Conservation (phyloP, 2,888 invertebrate genomes). For the Zonitis immaculata region DNA sequence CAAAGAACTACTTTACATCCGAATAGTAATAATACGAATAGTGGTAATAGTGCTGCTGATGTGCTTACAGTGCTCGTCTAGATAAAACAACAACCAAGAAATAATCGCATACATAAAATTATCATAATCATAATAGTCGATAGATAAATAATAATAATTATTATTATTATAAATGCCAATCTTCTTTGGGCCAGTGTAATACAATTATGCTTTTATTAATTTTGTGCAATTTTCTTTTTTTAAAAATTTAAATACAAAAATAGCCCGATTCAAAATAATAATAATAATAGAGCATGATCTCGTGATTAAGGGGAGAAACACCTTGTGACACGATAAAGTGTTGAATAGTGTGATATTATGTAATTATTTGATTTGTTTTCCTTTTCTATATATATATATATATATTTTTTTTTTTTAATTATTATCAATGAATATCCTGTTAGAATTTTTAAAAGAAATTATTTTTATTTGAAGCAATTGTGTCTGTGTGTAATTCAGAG, state of each 20-base stretch:
- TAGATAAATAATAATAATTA: neutral
- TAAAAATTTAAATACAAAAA: neutral
- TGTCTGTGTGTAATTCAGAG: slow-evolving; percentile 34
- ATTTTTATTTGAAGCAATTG: slow-evolving; percentile 39
- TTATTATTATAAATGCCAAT: neutral
- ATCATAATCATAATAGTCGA: too few species aligned
- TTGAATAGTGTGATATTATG: slow-evolving; percentile 51
- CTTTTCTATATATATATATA: slow-evolving; percentile 39
- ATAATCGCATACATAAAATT: too few species aligned
- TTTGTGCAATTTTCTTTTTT: slow-evolving; percentile 28
- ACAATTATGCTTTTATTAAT: slow-evolving; percentile 10
- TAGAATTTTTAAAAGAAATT: slow-evolving; percentile 41
- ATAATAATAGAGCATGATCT: slow-evolving; percentile 42
- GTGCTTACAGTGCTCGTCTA: slow-evolving; percentile 57
- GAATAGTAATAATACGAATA: slow-evolving; percentile 30
- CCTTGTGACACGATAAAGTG: slow-evolving; percentile 43
- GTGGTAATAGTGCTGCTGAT: slow-evolving; percentile 44
- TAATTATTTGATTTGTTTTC: slow-evolving; percentile 48
- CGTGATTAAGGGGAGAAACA: slow-evolving; percentile 43
- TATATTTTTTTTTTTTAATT: slow-evolving; percentile 41
- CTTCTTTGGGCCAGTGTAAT: slow-evolving; percentile 38
- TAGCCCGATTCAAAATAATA: slow-evolving; percentile 15
- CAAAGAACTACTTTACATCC: slow-evolving; percentile 47
- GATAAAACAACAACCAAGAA: too few species aligned
- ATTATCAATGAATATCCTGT: slow-evolving; percentile 38